Percentiles rank a stretch among this genome's conserved stretches.
These are phyloP conservation scores for Gnathonemus echidnorhynchus DNA, from an alignment of 2,113 vertebrate species.

Conservation along the genomic window DNA sequence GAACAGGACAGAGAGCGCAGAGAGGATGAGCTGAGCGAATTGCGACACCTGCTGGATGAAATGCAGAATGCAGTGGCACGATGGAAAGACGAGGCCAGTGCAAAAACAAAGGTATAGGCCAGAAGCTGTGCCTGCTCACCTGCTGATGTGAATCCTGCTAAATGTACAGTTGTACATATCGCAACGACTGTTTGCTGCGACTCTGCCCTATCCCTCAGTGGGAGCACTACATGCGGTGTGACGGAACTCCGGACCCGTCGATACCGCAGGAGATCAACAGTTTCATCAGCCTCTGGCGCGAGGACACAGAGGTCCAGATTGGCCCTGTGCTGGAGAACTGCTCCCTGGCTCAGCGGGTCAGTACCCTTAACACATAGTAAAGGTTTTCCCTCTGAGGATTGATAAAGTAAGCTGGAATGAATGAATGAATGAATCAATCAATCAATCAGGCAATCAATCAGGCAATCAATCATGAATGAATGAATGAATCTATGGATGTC, in stretches of 20 bases:
- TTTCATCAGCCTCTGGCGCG: conserved; percentile 77
- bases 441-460: too few species aligned
- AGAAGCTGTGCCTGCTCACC: neutral
- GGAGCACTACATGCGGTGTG: conserved; percentile 73
- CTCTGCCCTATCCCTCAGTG: conserved; percentile 61
- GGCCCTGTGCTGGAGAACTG: conserved; percentile 62
- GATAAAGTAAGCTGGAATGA: neutral
- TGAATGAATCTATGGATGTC: too few species aligned
- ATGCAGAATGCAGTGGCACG: conserved; percentile 59
- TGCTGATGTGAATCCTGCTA: neutral
- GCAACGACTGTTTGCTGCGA: neutral
- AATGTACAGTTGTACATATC: too few species aligned
- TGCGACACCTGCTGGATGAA: conserved; percentile 57
- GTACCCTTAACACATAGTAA: conserved; percentile 20
- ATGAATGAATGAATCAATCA: neutral
- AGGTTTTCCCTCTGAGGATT: neutral
- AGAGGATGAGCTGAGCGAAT: conserved; percentile 68
- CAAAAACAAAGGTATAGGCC: conserved; percentile 62
- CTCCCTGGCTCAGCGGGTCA: conserved; percentile 64
- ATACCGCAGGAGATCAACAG: conserved; percentile 72
- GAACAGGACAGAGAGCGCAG: conserved; percentile 63
- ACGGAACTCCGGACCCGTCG: conserved; percentile 78
- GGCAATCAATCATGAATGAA: too few species aligned
- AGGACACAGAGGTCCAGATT: conserved; percentile 61
- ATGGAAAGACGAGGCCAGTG: conserved; percentile 52